phyloP scores from a whole-genome alignment of 2,797 vertebrate species.

The Darevskia nairensis region DNA sequence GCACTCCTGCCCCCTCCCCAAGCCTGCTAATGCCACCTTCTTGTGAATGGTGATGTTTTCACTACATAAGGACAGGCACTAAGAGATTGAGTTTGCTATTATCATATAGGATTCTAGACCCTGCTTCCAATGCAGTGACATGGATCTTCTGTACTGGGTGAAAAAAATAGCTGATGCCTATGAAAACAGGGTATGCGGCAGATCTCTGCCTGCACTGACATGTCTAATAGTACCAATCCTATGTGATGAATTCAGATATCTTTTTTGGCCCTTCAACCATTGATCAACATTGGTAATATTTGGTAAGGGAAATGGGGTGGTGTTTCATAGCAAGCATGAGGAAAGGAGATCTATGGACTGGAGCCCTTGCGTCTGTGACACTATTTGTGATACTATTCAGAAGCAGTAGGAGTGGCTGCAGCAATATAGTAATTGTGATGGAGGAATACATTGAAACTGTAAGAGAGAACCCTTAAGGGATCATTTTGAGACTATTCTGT shows the following conservation, averaged over 20 bases:
- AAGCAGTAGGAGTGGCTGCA: background rate
- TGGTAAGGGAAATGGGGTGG: background rate
- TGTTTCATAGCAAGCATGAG: background rate
- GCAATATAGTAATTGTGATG: slow-evolving; percentile 11
- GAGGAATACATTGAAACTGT: slow-evolving; percentile 24
- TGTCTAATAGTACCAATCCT: background rate
- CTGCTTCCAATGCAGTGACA: background rate
- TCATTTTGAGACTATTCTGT: slow-evolving; percentile 40
- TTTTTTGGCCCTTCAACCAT: background rate
- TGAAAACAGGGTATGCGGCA: background rate
- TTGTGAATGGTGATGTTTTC: no score
- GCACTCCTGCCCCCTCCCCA: no score
- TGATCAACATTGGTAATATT: background rate
- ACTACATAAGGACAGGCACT: no score
- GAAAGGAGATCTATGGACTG: background rate
- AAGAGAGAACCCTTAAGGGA: slow-evolving; percentile 25
- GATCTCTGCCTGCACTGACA: no score
- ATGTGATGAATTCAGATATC: background rate
- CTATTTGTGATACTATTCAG: background rate
- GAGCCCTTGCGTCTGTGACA: background rate
- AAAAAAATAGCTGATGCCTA: background rate
- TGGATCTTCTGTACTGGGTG: background rate
- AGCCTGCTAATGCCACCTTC: no score
- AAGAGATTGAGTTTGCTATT: background rate
- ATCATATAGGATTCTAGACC: background rate